Percentiles rank a stretch among this genome's conserved stretches.
Conservation (phyloP, 1,140 invertebrate species). For the Brachionus plicatilis region DNA sequence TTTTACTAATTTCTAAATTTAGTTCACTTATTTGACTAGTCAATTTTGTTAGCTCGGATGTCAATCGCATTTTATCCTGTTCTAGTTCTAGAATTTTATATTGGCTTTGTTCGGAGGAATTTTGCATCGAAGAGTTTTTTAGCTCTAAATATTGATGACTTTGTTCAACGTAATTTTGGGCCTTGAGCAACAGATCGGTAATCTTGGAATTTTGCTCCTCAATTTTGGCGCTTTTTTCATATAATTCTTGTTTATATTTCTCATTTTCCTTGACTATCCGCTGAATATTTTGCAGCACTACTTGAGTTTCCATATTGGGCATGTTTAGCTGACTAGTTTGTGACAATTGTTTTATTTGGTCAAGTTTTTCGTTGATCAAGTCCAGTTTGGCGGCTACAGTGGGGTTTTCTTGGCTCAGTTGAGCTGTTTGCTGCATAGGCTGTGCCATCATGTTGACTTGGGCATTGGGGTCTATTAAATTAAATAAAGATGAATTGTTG, state of each 20-base stretch:
- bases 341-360: constrained; percentile 2
- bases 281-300: constrained; percentile 53
- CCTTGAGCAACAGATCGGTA: constrained; percentile 54
- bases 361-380: constrained; percentile 24
- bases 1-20: constrained; percentile 47
- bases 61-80: constrained; percentile 54
- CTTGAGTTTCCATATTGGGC: constrained; percentile 52
- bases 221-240: constrained; percentile 53
- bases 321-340: constrained; percentile 40
- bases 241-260: constrained; percentile 54
- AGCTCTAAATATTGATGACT: constrained; percentile 55
- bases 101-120: constrained; percentile 50
- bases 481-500: neutral
- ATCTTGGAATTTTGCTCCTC: constrained; percentile 56
- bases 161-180: constrained; percentile 57
- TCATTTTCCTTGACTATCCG: constrained; percentile 56
- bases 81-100: constrained; percentile 51
- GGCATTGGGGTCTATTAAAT: neutral
- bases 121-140: constrained; percentile 51
- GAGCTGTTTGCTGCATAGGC: neutral
- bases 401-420: neutral
- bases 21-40: constrained; percentile 47
- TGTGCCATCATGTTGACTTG: neutral
- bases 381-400: neutral
- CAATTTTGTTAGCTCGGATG: constrained; percentile 46